Conservation (phyloP, 2,888 invertebrate genomes). For the Nomada goodeniana region DNA sequence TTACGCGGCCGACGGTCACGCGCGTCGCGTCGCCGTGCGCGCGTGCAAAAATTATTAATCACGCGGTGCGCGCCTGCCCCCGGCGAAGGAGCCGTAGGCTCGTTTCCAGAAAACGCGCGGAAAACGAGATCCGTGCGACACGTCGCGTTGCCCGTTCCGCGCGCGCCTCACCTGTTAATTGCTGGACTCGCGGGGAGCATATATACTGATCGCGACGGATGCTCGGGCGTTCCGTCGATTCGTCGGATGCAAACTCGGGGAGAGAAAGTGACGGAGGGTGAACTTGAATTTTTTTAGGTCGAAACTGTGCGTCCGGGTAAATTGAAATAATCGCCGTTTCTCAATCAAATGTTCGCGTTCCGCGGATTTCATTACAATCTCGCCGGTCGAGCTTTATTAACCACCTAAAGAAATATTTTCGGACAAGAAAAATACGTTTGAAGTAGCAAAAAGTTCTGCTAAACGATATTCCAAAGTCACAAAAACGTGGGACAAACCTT, state of each 20-base stretch:
- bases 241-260: neutral
- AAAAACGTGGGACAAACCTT: neutral
- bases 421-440: neutral
- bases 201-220: neutral
- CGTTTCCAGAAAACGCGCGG: conserved; percentile 6
- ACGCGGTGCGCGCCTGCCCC: conserved; percentile 14
- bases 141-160: conserved; percentile 45
- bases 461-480: neutral
- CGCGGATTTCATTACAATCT: no score
- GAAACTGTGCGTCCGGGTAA: no score
- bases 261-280: no score
- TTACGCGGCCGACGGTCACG: conserved; percentile 16
- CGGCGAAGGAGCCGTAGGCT: neutral
- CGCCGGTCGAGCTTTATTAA: neutral
- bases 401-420: neutral
- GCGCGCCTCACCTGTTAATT: conserved; percentile 44
- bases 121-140: conserved; percentile 32
- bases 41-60: conserved; percentile 51
- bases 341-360: no score
- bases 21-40: neutral
- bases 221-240: neutral
- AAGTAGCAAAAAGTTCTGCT: neutral
- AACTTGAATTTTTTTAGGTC: no score
- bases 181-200: conserved; percentile 12
- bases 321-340: no score